Base-by-base conservation (phyloP, 2,113 vertebrate genomes). In the Cyprinodon brontotheroides region DNA sequence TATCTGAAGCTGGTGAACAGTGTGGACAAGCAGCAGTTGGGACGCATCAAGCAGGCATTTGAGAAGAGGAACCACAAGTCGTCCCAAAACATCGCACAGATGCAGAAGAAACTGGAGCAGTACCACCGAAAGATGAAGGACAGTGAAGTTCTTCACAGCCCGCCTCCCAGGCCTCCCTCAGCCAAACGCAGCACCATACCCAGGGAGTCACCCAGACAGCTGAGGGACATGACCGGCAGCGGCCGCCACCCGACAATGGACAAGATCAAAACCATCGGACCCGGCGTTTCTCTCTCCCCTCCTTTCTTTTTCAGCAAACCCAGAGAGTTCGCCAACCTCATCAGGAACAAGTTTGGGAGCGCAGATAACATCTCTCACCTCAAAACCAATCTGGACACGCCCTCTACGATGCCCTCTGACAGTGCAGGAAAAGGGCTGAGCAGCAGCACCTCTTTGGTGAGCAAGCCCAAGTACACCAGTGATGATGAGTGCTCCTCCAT, bases 1-100 rank as follows among this genome's bases (percentile, higher is more conserved):
- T 99, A 99, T 91, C 92, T 99, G 85, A 97, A 99, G 90, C 92
- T 99, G 92, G 94, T 97, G 84, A 97, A 96, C 94, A 97, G 96
- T 0, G 98, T 97, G 0, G 97, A 99, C 92, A 97, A 96, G 92
- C 97, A 97, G 92, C 98, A 99, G 76, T 94, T 95, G 38, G 95
- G 95, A 0, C 96, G 98, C 82, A 99, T 99, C 93, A 97, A 97
- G 87, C 97, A 98, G 89, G 98, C 98, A 37, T 99, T 99, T 0
- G 98, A 98, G 93, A 99, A 99, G 94, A 99, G 99, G 93, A 98
- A 99, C 92, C 96, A 98, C 93, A 99, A 98, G 86, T 97, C 97
- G 0, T 95, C 97, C 0, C 96, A 98, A 80, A 97, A 95, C 86
- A 98, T 99, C 3, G 94, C 96, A 0, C 96, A 97, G 90, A 95